Evolutionary conservation across 92 coral and sea anemone genomes (phyloP).

Genomic region (Parazoanthus swiftii): DNA sequence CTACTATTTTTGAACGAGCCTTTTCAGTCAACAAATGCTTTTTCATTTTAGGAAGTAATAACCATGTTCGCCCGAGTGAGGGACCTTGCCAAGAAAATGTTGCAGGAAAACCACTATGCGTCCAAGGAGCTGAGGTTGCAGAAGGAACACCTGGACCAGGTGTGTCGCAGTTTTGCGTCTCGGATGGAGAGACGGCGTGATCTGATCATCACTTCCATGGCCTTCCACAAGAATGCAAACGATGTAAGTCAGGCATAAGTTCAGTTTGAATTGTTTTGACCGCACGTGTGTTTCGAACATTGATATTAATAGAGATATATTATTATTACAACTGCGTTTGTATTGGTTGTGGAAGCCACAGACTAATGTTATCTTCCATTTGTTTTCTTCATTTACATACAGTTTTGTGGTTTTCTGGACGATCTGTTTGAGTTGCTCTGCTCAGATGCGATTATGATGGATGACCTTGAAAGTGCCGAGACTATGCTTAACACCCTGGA

Average conservation of each 20-base stretch:
- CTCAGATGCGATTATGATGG: slow-evolving; percentile 80
- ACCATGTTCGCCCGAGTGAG: slow-evolving; percentile 81
- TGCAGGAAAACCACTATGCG: slow-evolving; percentile 89
- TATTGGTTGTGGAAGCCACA: background rate
- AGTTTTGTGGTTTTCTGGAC: slow-evolving; percentile 87
- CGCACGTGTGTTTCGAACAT: too few relatives aligned
- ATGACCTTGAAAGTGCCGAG: slow-evolving; percentile 83
- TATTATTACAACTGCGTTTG: too few relatives aligned
- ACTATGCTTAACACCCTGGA: slow-evolving; percentile 85
- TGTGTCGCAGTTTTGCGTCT: slow-evolving; percentile 90
- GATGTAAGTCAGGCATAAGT: slow-evolving; percentile 54
- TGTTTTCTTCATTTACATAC: slow-evolving; percentile 24
- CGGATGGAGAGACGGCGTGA: slow-evolving; percentile 94
- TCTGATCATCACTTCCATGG: slow-evolving; percentile 66
- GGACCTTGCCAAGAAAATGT: slow-evolving; percentile 88
- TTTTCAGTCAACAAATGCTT: background rate
- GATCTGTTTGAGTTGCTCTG: slow-evolving; percentile 88
- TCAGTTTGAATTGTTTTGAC: too few relatives aligned
- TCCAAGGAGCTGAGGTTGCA: slow-evolving; percentile 64
- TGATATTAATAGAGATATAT: too few relatives aligned
- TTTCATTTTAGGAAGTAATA: slow-evolving; percentile 67
- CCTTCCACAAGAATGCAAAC: slow-evolving; percentile 78
- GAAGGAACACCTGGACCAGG: slow-evolving; percentile 82
- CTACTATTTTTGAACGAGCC: background rate
- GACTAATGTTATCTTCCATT: background rate